phyloP scores from a whole-genome alignment of 2,113 vertebrate species.

The Pluvianellus socialis region DNA sequence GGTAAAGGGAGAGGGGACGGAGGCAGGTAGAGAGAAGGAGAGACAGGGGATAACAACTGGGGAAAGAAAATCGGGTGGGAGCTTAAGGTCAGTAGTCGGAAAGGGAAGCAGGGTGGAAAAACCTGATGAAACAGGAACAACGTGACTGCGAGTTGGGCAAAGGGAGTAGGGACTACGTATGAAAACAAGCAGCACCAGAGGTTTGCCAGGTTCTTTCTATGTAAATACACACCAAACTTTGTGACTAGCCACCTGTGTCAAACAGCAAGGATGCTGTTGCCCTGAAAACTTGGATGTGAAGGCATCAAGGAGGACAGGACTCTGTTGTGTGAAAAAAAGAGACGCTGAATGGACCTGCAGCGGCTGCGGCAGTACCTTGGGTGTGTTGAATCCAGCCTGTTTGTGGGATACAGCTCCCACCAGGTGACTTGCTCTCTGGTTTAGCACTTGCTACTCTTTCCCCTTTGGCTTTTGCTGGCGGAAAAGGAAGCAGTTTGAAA shows the following conservation, averaged over 20 bases:
- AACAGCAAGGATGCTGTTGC: not conserved
- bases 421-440: not conserved
- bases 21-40: not conserved
- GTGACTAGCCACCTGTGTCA: not conserved
- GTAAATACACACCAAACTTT: not conserved
- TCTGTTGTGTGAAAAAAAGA: not conserved
- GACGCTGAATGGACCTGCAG: not conserved
- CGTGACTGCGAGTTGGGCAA: not conserved
- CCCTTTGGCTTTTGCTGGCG: not conserved
- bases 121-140: not conserved
- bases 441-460: not conserved
- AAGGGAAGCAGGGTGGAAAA: not conserved
- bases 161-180: not conserved
- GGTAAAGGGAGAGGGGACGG: not conserved
- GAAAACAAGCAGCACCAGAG: not conserved
- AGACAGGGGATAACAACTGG: not conserved
- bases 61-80: not conserved
- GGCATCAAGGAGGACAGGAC: not conserved
- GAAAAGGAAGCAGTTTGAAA: not conserved
- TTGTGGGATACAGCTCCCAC: not conserved
- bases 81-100: not conserved
- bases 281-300: not conserved
- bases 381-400: not conserved
- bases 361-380: not conserved
- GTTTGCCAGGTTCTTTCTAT: not conserved